Evolutionary conservation across 2,797 vertebrate genomes (phyloP).

Genomic region (Lacerta viridis): DNA sequence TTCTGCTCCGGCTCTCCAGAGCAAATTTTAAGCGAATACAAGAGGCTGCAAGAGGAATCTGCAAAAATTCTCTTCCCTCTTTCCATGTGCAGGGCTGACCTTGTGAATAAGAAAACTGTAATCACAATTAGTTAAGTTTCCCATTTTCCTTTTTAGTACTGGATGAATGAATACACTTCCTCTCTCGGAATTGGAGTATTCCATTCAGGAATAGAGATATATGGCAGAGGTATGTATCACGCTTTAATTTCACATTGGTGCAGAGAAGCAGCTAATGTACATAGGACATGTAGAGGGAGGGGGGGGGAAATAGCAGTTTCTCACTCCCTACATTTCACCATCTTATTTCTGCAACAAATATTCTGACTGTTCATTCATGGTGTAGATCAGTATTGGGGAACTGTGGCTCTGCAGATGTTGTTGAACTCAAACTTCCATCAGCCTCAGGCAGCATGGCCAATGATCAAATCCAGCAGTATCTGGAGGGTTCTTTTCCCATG

Average conservation of each 20-base stretch:
- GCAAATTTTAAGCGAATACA: background rate
- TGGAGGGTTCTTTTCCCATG: background rate
- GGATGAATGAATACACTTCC: slow-evolving; percentile 99
- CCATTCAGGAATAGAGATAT: slow-evolving; percentile 98
- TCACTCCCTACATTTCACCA: background rate
- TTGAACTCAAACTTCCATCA: background rate
- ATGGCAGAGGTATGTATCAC: slow-evolving; percentile 92
- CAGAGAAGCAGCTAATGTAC: background rate
- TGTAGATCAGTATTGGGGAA: background rate
- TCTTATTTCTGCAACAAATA: slow-evolving; percentile 37
- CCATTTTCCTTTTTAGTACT: slow-evolving; percentile 85
- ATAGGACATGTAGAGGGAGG: too few species aligned
- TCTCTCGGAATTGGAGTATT: slow-evolving; percentile 98
- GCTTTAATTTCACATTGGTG: slow-evolving; percentile 2
- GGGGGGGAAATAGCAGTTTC: background rate
- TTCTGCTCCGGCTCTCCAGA: background rate
- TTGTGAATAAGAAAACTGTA: background rate
- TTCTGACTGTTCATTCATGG: background rate
- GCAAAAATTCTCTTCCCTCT: background rate
- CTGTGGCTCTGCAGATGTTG: background rate
- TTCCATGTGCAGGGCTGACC: background rate
- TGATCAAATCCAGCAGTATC: background rate
- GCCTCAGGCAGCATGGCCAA: background rate
- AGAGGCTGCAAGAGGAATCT: too few species aligned
- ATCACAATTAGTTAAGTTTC: slow-evolving; percentile 41